Base-by-base conservation (phyloP, 2,888 invertebrate species). In the Machimus rusticus region DNA sequence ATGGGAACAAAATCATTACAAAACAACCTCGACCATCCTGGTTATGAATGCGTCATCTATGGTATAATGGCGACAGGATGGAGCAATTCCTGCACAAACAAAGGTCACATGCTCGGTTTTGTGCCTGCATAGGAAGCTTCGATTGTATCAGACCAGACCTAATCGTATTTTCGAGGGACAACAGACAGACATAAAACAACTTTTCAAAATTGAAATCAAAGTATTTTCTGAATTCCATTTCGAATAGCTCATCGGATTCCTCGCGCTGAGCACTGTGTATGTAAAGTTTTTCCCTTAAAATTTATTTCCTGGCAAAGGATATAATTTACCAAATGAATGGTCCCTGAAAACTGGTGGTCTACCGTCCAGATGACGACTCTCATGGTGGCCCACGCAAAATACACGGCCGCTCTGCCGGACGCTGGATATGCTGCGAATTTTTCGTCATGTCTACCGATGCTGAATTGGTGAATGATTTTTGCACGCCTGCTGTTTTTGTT, bases 281-380 rank as follows among this genome's bases (percentile, higher is more conserved):
- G 37, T 5, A 28, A 14, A 74, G 39, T 43, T 84, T 84, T 84
- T 84, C 74, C 39, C 28, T 84, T 66, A 28, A 66, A 74, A 84
- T 84, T 84, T 84, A 84, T 84, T 84, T 74, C 84, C 84, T 74
- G 74, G 74, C 12, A 84, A 19, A 84, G 34, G 84, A 74, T 84
- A 84, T 74, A 84, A 84, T 84, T 84, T 84, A 84, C 74, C 74
- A 74, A 84, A 39, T 84, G 84, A 84, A 39, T 84, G 84, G 37
- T 37, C 34, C 28, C 31, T 57, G 55, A 16, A 82, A 19, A 82
- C 31, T 51, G 51, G 51, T 34, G 43, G 57, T 74, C 84, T 39
- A 84, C 37, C 37, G 39, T n/a, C 74, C 84, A 84, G 84, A 84
- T 84, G 84, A 84, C 84, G 84, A 39, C 74, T 84, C 84, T 74